Conservation (phyloP, 2,797 vertebrate species). For the Harpagifer antarcticus region DNA sequence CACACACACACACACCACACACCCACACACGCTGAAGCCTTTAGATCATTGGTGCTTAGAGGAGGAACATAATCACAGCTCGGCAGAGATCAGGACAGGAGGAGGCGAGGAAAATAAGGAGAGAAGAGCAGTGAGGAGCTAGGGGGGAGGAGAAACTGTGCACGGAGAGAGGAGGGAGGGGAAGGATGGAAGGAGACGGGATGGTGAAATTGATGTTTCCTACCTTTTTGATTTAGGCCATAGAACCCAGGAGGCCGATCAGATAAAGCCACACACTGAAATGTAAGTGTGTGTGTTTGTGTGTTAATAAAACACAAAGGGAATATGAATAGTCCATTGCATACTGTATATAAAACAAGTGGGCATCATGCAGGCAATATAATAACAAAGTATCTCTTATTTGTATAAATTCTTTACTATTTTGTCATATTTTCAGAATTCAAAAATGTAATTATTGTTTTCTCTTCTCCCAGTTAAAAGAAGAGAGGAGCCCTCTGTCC, state of each 20-base stretch:
- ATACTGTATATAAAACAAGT: background rate
- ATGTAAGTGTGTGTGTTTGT: background rate
- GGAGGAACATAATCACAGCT: slow-evolving; percentile 81
- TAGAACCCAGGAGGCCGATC: slow-evolving; percentile 73
- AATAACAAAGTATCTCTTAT: no score
- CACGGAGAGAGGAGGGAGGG: slow-evolving; percentile 50
- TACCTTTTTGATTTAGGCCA: slow-evolving; percentile 78
- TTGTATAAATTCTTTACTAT: no score
- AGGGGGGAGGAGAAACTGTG: slow-evolving; percentile 47
- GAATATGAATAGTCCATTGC: slow-evolving; percentile 21
- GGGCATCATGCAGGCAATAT: no score
- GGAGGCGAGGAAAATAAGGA: slow-evolving; percentile 56
- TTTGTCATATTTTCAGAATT: no score
- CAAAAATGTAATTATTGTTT: no score
- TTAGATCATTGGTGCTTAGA: slow-evolving; percentile 77
- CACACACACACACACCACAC: slow-evolving; percentile 13
- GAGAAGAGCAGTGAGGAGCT: slow-evolving; percentile 38
- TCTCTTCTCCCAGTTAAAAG: no score
- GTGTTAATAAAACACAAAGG: slow-evolving; percentile 11
- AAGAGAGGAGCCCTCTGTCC: no score
- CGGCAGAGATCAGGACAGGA: slow-evolving; percentile 67
- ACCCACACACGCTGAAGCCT: slow-evolving; percentile 53
- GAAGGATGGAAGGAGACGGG: slow-evolving; percentile 43
- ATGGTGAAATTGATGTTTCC: slow-evolving; percentile 76
- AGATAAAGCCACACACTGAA: slow-evolving; percentile 51